Percentiles rank a stretch among this genome's conserved stretches.
phyloP scores from a whole-genome alignment of 2,797 vertebrate genomes.

The Perodicticus potto region DNA sequence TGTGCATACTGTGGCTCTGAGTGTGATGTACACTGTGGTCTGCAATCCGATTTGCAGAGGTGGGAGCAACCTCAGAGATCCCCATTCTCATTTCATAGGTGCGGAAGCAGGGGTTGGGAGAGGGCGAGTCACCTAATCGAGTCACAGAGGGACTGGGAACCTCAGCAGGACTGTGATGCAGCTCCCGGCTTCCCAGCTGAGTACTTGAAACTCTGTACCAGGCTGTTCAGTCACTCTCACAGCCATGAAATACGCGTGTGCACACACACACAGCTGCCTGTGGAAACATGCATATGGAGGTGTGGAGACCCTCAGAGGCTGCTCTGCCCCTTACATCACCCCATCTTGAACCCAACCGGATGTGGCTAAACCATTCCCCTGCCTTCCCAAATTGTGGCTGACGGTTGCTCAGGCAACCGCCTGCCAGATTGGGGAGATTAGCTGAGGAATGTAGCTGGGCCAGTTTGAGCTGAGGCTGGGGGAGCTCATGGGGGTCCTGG shows the following conservation, averaged over 20 bases:
- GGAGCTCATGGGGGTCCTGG: constrained; percentile 64
- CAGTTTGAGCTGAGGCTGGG: constrained; percentile 73
- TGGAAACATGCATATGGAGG: not conserved
- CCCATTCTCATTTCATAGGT: not conserved
- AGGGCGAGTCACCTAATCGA: not conserved
- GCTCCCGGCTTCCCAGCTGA: not conserved
- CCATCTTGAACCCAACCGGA: constrained; percentile 53
- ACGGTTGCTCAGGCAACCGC: constrained; percentile 81
- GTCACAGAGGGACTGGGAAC: not conserved
- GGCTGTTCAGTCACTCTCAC: not conserved
- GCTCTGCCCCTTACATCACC: constrained; percentile 30
- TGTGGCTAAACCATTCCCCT: constrained; percentile 74
- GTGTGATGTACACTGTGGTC: not conserved
- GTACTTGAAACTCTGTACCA: not conserved
- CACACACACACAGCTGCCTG: not conserved
- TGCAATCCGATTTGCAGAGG: not conserved
- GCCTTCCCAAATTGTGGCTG: constrained; percentile 81
- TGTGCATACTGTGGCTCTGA: not conserved
- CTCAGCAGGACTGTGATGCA: not conserved
- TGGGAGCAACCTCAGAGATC: not conserved
- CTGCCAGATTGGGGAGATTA: constrained; percentile 84
- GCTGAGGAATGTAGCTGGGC: constrained; percentile 82
- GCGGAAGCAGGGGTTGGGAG: constrained; percentile 12
- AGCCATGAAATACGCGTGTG: not conserved
- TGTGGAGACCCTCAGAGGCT: not conserved